A percentile compares a stretch with the other conserved stretches of the same genome.
Conservation (phyloP, 2,113 vertebrate species). For the Glareola pratincola region DNA sequence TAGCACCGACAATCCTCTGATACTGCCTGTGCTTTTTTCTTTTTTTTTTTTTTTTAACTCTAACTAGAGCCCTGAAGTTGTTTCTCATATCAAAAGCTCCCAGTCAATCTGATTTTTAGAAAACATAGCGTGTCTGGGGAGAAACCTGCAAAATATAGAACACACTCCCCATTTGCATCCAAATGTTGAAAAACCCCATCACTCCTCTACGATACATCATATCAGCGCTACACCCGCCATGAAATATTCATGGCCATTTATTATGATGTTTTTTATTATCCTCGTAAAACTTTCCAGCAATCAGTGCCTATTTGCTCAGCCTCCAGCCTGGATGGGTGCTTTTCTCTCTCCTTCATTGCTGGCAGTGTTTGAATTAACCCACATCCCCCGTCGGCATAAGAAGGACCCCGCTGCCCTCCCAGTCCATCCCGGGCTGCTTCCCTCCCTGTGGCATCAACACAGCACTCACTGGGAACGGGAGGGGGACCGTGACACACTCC, state of each 20-base stretch:
- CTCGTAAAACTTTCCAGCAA: slow-evolving; percentile 4
- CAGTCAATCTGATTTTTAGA: slow-evolving; percentile 34
- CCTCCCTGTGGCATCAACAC: not conserved
- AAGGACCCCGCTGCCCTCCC: not conserved
- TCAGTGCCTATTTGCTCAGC: slow-evolving; percentile 32
- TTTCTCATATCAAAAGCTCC: slow-evolving; percentile 46
- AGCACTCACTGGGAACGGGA: not conserved
- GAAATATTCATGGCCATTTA: slow-evolving; percentile 63
- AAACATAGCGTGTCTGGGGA: slow-evolving; percentile 20
- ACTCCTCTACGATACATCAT: not conserved
- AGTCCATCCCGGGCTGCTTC: fast-evolving
- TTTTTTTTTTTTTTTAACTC: not conserved
- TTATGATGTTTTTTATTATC: slow-evolving; percentile 41
- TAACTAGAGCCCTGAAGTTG: slow-evolving; percentile 15
- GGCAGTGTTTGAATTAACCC: not conserved
- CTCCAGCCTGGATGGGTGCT: not conserved
- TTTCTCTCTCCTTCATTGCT: not conserved
- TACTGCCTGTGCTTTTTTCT: not conserved
- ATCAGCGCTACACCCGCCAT: not conserved
- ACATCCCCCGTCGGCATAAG: fast-evolving
- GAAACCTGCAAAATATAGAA: slow-evolving; percentile 38
- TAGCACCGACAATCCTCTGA: not conserved
- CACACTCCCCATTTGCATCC: slow-evolving; percentile 44
- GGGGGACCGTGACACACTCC: not conserved
- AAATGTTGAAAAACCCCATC: not conserved